A percentile compares a stretch with the other conserved stretches of the same genome.
Conservation (phyloP, 2,113 vertebrate species). For the Cinclus cinclus region DNA sequence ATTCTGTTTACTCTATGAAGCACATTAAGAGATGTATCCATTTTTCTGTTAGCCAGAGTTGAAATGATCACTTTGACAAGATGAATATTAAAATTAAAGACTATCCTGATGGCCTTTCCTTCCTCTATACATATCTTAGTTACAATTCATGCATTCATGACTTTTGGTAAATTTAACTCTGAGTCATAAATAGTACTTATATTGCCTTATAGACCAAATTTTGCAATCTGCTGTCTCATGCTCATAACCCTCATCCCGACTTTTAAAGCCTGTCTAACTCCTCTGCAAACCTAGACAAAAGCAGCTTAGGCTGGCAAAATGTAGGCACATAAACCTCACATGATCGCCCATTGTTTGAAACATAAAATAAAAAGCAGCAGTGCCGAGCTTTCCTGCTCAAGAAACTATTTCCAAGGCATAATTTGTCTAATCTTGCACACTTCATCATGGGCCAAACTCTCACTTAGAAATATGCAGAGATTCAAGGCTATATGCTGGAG, state of each 20-base stretch:
- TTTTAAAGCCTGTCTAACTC: conserved; percentile 27
- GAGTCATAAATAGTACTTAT: conserved; percentile 50
- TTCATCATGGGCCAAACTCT: not conserved
- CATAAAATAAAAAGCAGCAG: not conserved
- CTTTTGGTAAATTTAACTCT: conserved; percentile 63
- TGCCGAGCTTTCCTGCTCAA: not conserved
- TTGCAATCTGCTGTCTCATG: not conserved
- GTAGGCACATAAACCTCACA: not conserved
- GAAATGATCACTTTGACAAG: conserved; percentile 3
- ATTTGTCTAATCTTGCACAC: not conserved
- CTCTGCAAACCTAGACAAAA: not conserved
- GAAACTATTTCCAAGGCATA: not conserved
- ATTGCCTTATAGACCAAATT: conserved; percentile 48
- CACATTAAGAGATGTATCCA: not conserved
- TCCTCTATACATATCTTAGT: conserved; percentile 46
- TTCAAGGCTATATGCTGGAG: not conserved
- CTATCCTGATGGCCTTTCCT: conserved; percentile 51
- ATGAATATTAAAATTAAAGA: conserved; percentile 28
- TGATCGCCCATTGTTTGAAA: not conserved
- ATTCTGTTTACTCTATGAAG: not conserved
- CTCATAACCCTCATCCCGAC: not conserved
- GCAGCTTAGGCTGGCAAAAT: conserved; percentile 12
- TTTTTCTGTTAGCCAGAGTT: conserved; percentile 58
- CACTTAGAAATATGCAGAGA: not conserved
- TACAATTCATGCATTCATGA: conserved; percentile 65